Conservation (phyloP, 1,140 invertebrate genomes). For the Uloborus diversus region DNA sequence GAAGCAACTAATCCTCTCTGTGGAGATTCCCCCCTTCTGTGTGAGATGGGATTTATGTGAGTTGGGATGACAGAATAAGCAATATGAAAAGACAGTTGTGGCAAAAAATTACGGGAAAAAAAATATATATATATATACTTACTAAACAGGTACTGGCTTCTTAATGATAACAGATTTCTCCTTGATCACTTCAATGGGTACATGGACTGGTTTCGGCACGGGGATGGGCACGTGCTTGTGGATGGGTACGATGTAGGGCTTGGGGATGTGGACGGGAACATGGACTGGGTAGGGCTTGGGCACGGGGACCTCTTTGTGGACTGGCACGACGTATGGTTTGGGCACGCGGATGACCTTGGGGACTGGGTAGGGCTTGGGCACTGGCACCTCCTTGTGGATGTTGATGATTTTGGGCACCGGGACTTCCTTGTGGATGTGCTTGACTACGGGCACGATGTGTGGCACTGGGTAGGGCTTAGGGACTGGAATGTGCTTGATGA, state of each 20-base stretch:
- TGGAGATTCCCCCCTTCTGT: no score
- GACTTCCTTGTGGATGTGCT: constrained; percentile 51
- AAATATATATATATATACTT: no score
- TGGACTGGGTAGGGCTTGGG: constrained; percentile 52
- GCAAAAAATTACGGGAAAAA: no score
- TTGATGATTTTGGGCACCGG: constrained; percentile 50
- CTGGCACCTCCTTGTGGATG: constrained; percentile 45
- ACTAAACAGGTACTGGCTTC: constrained; percentile 54
- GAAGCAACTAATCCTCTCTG: no score
- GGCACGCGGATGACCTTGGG: constrained; percentile 48
- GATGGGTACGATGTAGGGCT: constrained; percentile 50
- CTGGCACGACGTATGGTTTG: constrained; percentile 47
- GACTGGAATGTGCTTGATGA: constrained; percentile 58
- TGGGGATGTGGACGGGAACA: constrained; percentile 48
- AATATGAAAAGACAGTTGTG: no score
- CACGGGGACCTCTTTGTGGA: constrained; percentile 50
- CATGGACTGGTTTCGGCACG: constrained; percentile 53
- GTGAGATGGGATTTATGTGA: no score
- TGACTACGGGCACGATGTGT: constrained; percentile 41
- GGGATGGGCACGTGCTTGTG: constrained; percentile 53
- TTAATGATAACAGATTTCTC: constrained; percentile 55
- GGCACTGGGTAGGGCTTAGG: constrained; percentile 58
- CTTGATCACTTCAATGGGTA: constrained; percentile 52
- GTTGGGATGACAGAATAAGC: no score
- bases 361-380: constrained; percentile 52